A percentile compares a stretch with the other conserved stretches of the same genome.
Conservation (phyloP, 2,113 vertebrate species). For the Saguinus imperator region DNA sequence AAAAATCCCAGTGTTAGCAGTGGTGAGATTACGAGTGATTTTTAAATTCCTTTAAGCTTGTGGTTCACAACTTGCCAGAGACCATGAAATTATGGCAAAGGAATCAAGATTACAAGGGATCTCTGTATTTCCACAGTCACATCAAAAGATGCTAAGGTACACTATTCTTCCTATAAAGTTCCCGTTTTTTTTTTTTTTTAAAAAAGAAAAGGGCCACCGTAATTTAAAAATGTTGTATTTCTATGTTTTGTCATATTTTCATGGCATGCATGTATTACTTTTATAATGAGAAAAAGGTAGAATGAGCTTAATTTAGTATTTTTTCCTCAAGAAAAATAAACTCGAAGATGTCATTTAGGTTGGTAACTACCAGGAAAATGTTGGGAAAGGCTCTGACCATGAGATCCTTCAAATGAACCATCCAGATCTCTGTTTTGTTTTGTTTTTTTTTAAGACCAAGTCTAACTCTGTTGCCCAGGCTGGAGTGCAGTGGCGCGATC, state of each 20-base stretch:
- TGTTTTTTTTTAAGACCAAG: too few species aligned
- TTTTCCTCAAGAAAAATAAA: background rate
- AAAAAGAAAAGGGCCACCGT: background rate
- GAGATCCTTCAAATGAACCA: background rate
- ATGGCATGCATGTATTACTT: background rate
- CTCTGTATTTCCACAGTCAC: background rate
- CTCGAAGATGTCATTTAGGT: background rate
- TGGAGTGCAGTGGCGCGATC: too few species aligned
- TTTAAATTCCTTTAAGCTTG: background rate
- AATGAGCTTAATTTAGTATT: background rate
- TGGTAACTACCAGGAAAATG: background rate
- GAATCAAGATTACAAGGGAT: background rate
- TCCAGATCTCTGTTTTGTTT: background rate
- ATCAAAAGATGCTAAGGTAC: background rate
- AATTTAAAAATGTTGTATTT: background rate
- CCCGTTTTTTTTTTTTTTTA: background rate
- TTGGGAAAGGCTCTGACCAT: background rate
- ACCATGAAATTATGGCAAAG: background rate
- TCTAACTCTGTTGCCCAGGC: too few species aligned
- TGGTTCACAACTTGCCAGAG: background rate
- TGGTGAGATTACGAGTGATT: background rate
- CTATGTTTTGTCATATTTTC: background rate
- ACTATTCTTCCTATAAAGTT: background rate
- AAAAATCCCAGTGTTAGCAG: background rate
- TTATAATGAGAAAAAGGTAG: constrained; percentile 22